Evolutionary conservation across 1,140 invertebrate genomes (phyloP).

Genomic region (Apolygus lucorum): DNA sequence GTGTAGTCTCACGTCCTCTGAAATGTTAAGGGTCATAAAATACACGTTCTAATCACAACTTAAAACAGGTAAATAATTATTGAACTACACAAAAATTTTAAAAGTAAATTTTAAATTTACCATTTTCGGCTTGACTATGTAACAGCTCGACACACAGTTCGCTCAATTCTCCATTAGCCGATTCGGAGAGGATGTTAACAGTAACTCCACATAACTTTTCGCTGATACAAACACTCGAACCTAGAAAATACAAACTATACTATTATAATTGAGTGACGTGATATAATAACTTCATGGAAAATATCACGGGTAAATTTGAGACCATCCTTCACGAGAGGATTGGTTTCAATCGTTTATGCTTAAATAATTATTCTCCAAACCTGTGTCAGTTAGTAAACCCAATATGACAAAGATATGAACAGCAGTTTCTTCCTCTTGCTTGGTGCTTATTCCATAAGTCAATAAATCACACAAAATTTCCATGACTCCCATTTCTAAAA

Average conservation of each 20-base stretch:
- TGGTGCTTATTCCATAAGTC: conserved; percentile 40
- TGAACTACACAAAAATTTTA: too few relatives aligned
- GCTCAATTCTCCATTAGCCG: conserved; percentile 55
- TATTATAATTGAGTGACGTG: background rate
- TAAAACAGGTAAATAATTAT: too few relatives aligned
- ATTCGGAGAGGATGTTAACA: conserved; percentile 50
- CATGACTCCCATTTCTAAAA: conserved; percentile 57
- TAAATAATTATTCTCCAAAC: too few relatives aligned
- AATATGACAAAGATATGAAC: conserved; percentile 61
- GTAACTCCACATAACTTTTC: conserved; percentile 48
- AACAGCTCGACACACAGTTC: conserved; percentile 67
- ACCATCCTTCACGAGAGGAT: too few relatives aligned
- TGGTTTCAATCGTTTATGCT: too few relatives aligned
- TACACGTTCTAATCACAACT: too few relatives aligned
- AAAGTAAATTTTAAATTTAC: too few relatives aligned
- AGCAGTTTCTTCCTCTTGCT: conserved; percentile 48
- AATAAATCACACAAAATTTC: conserved; percentile 48
- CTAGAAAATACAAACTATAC: background rate
- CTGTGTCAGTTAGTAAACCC: conserved; percentile 61
- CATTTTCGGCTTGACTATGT: conserved; percentile 63
- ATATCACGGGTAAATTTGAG: too few relatives aligned
- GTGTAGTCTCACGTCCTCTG: conserved; percentile 66
- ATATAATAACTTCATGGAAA: too few relatives aligned
- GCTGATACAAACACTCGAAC: conserved; percentile 35
- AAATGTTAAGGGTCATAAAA: too few relatives aligned